Base-by-base conservation (phyloP, 2,113 vertebrate genomes). In the Hemicordylus capensis region DNA sequence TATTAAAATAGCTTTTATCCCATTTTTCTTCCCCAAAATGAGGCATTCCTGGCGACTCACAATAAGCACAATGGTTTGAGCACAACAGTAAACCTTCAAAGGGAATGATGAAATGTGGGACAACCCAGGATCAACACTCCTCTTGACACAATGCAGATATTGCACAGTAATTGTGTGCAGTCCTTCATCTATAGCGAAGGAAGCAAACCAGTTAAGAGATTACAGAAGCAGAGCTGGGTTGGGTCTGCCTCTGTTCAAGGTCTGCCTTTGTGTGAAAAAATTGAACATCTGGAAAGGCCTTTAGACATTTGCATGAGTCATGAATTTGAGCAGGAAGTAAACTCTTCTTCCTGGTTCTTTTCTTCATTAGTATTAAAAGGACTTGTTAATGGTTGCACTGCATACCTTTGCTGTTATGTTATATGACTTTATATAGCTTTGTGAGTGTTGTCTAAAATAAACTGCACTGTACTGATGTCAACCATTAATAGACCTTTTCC, bases 241-340 rank as follows among this genome's bases (percentile, higher is more conserved):
- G 37, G 2, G 15, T 28, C n/a, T 61, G 76, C 22, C n/a, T 15
- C 8, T 26, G n/a, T 67, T 73, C 39, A 78, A 42, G 39, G 37
- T 37, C 34, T 7, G 28, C 58, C 39, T 61, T 34, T 66, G 46
- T 31, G 19, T 67, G 44, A 34, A 56, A 70, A 28, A 54, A 56
- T 14, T 14, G 58, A 67, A 22, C n/a, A 51, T 56, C 15, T 58
- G 14, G 12, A 73, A 51, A 74, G 31, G 28, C 89, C 92, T 89
- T 93, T 92, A 93, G 74, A 85, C 73, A 83, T 80, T 81, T 93
- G 89, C 85, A 83, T 91, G 88, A 93, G 81, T 24, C 81, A 78
- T 44, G 83, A 80, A 91, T 81, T 90, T 93, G 88, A 94, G 90
- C 85, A 66, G 88, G 87, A 90, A 94, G 90, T 90, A 88, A 93